A percentile compares a stretch with the other conserved stretches of the same genome.
These are phyloP conservation scores for Saccopteryx leptura DNA, from an alignment of 2,113 vertebrate genomes.

Conservation along the genomic window DNA sequence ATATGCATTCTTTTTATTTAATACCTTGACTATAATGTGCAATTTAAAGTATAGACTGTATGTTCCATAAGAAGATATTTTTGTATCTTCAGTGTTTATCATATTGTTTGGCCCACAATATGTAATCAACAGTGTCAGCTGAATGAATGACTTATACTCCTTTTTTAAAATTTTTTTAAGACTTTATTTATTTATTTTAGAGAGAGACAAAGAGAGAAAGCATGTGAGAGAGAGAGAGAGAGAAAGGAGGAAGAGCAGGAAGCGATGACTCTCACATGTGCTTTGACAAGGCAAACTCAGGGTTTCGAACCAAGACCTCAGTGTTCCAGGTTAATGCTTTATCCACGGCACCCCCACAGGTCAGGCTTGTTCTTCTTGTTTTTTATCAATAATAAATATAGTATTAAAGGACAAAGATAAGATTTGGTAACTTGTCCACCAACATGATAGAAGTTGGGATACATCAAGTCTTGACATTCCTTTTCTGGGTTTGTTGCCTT, in stretches of 20 bases:
- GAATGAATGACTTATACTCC: not conserved
- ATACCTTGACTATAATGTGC: not conserved
- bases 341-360: not conserved
- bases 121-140: not conserved
- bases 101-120: not conserved
- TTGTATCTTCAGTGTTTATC: not conserved
- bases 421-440: not conserved
- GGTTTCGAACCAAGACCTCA: too few species aligned
- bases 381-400: not conserved
- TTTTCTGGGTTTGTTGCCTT: not conserved
- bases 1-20: not conserved
- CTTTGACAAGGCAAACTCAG: too few species aligned
- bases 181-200: too few species aligned
- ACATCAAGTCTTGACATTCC: not conserved
- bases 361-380: not conserved
- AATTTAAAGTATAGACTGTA: not conserved
- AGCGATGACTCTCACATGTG: too few species aligned
- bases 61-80: not conserved
- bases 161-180: too few species aligned
- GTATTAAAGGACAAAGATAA: not conserved
- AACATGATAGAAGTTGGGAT: not conserved
- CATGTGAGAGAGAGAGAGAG: too few species aligned
- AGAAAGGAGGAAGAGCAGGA: too few species aligned
- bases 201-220: too few species aligned
- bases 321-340: too few species aligned